Evolutionary conservation across 2,888 invertebrate species (phyloP).

Genomic region (Dryobota labecula): DNA sequence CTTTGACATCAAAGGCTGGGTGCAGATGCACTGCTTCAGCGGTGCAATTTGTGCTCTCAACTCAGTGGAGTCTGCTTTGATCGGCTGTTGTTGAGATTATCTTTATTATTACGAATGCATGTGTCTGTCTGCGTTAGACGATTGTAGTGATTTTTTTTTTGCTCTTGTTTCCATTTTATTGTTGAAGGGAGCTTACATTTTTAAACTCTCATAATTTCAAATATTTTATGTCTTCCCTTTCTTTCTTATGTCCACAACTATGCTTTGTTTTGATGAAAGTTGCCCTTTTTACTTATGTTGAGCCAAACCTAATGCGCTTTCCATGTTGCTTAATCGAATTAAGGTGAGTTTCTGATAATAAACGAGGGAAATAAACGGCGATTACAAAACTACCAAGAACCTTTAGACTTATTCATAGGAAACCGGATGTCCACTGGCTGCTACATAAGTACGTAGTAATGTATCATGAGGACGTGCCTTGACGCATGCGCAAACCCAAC

Average conservation of each 20-base stretch:
- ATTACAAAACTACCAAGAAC: neutral
- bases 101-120: constrained; percentile 56
- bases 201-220: neutral
- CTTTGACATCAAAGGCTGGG: constrained; percentile 62
- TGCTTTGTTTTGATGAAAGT: too few relatives aligned
- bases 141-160: neutral
- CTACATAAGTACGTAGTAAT: neutral
- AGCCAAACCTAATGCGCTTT: neutral
- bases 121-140: constrained; percentile 5
- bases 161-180: neutral
- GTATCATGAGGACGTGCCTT: constrained; percentile 39
- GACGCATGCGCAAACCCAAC: constrained; percentile 52
- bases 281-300: neutral
- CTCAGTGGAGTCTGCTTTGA: constrained; percentile 64
- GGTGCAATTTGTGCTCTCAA: constrained; percentile 64
- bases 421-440: constrained; percentile 19
- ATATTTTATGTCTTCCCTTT: too few relatives aligned
- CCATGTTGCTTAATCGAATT: neutral
- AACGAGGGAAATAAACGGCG: neutral
- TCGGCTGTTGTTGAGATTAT: constrained; percentile 48
- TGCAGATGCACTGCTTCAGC: constrained; percentile 58
- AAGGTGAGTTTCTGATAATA: neutral
- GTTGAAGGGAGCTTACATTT: neutral
- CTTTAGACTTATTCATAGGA: neutral
- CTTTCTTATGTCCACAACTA: too few relatives aligned